phyloP scores from a whole-genome alignment of 2,888 invertebrate species.

The Drosophila kuntzei region DNA sequence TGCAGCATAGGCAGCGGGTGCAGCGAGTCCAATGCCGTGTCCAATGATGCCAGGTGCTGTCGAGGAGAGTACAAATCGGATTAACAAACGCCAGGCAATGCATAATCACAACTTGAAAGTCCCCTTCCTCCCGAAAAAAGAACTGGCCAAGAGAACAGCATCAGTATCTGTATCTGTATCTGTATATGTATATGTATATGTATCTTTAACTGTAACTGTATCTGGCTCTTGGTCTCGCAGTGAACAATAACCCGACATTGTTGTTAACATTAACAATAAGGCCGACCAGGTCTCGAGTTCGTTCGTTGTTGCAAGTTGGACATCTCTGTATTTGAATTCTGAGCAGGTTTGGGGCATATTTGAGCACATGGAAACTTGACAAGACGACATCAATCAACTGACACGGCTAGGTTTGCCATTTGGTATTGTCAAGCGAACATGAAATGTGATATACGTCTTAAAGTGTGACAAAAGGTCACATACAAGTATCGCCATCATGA shows the following conservation, averaged over 20 bases:
- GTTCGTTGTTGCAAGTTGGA: conserved; percentile 30
- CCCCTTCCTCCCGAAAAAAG: not conserved
- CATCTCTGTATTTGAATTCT: conserved; percentile 1
- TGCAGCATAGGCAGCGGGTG: conserved; percentile 61
- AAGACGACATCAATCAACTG: conserved; percentile 74
- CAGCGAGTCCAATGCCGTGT: conserved; percentile 73
- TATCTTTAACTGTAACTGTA: not conserved
- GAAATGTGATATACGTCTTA: conserved; percentile 31
- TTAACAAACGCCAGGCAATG: conserved; percentile 22
- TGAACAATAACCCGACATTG: conserved; percentile 25
- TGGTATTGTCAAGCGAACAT: conserved; percentile 36
- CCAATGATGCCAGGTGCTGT: conserved; percentile 78
- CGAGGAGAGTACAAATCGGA: conserved; percentile 21
- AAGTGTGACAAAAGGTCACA: conserved; percentile 21
- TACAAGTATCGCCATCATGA: not conserved
- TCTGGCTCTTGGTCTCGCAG: not conserved
- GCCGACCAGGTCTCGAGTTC: conserved; percentile 25
- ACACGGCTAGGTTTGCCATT: conserved; percentile 42
- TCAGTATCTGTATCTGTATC: not conserved
- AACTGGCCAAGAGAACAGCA: not conserved
- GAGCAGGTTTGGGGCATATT: conserved; percentile 6
- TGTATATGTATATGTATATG: not conserved
- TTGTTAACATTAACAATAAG: conserved; percentile 31
- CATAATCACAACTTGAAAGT: conserved; percentile 10
- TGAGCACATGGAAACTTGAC: conserved; percentile 46